These are phyloP conservation scores for Drosophila kepulauana DNA, from an alignment of 1,140 invertebrate genomes.

Conservation along the genomic window DNA sequence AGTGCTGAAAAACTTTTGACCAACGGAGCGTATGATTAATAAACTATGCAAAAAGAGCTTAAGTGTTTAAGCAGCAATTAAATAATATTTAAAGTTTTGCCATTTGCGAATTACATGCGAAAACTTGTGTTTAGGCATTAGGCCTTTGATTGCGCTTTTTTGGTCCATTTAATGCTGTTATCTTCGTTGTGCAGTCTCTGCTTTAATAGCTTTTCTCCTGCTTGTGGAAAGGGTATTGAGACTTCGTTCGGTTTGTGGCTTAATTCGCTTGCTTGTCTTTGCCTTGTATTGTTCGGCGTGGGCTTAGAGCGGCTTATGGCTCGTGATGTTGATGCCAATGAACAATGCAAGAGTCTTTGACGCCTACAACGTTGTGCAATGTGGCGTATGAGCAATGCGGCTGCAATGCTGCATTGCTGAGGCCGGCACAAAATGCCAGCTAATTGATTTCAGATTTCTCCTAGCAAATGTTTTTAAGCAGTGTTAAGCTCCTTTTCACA, in stretches of 20 bases:
- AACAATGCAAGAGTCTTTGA: conserved; percentile 2
- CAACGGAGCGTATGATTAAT: conserved; percentile 24
- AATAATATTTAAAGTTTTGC: conserved; percentile 3
- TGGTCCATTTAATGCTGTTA: conserved; percentile 8
- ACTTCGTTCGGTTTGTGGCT: not conserved
- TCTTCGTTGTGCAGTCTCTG: not conserved
- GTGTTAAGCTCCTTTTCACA: conserved; percentile 27
- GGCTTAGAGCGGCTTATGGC: conserved; percentile 44
- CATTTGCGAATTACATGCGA: not conserved
- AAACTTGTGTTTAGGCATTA: not conserved
- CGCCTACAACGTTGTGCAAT: not conserved
- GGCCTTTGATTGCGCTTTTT: conserved; percentile 1
- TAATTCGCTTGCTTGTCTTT: conserved; percentile 4
- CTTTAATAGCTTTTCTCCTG: not conserved
- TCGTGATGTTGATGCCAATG: not conserved
- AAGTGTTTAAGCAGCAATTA: conserved; percentile 4
- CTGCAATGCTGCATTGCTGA: conserved; percentile 2
- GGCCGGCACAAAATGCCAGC: conserved; percentile 29
- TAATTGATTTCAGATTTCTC: conserved; percentile 45
- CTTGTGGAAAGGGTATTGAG: not conserved
- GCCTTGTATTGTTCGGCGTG: not conserved
- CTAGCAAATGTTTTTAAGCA: conserved; percentile 23
- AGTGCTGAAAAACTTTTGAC: not conserved
- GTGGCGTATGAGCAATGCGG: conserved; percentile 39
- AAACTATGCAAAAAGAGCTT: not conserved